These are phyloP conservation scores for Marmota flaviventris DNA, from an alignment of 2,113 vertebrate genomes.

Conservation along the genomic window DNA sequence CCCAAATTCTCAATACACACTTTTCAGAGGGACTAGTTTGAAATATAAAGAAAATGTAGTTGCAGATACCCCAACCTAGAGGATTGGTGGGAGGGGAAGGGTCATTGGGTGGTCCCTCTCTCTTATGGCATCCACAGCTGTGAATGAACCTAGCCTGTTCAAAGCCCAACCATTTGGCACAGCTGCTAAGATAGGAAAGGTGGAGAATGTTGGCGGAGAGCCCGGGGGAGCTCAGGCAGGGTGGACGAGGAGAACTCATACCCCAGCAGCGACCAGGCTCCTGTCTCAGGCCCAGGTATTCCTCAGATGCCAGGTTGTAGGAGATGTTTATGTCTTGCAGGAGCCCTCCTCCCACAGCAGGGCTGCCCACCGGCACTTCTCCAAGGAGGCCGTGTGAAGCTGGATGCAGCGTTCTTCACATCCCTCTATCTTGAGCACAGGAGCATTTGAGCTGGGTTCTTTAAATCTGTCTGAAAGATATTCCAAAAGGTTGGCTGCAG, in stretches of 20 bases:
- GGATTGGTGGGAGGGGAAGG: neutral
- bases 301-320: neutral
- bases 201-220: neutral
- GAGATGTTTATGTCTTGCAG: neutral
- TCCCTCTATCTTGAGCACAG: neutral
- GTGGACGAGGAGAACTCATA: neutral
- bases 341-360: neutral
- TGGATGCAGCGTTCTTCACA: neutral
- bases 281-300: neutral
- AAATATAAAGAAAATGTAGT: neutral
- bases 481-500: neutral
- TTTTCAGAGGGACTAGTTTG: neutral
- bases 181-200: neutral
- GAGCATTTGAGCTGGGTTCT: neutral
- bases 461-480: neutral
- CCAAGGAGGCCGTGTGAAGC: neutral
- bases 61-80: neutral
- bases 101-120: neutral
- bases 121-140: neutral
- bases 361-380: neutral
- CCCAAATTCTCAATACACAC: neutral
- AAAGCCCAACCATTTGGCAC: neutral
- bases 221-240: rapidly evolving
- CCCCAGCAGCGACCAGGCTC: neutral
- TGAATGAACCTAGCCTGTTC: neutral